Conservation (phyloP, 53 echinoderm and acorn worm genomes). For the Glandiceps talaboti region DNA sequence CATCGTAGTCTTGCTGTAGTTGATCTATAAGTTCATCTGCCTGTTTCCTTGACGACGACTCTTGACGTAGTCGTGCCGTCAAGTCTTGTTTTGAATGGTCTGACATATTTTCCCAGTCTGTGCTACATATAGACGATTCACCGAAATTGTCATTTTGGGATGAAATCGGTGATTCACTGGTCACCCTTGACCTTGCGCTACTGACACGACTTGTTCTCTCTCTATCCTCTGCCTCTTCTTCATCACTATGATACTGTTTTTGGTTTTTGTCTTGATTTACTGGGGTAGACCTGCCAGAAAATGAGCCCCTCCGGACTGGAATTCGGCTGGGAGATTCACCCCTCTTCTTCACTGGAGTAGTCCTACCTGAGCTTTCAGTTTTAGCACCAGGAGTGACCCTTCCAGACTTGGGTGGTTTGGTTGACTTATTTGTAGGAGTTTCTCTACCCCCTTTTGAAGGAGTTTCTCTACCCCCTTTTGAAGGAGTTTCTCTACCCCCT, state of each 20-base stretch:
- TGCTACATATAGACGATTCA: not conserved
- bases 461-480: too few species aligned
- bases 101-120: not conserved
- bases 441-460: too few species aligned
- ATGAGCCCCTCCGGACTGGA: not conserved
- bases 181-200: not conserved
- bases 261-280: not conserved
- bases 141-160: not conserved
- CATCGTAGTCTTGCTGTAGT: conserved; percentile 79
- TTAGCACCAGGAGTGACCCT: not conserved
- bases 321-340: not conserved
- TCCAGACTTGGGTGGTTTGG: not conserved
- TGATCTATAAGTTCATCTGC: conserved; percentile 57
- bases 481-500: too few species aligned
- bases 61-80: not conserved
- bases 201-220: not conserved
- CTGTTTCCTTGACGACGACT: conserved; percentile 18
- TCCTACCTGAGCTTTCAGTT: not conserved
- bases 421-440: not conserved
- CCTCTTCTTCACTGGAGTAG: not conserved
- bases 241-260: not conserved
- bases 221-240: too few species aligned
- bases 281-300: not conserved
- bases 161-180: not conserved
- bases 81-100: not conserved